Evolutionary conservation across 2,797 vertebrate species (phyloP), one percentile per base, ranked within the genome.

Genomic region (Myripristis jacobus): DNA sequence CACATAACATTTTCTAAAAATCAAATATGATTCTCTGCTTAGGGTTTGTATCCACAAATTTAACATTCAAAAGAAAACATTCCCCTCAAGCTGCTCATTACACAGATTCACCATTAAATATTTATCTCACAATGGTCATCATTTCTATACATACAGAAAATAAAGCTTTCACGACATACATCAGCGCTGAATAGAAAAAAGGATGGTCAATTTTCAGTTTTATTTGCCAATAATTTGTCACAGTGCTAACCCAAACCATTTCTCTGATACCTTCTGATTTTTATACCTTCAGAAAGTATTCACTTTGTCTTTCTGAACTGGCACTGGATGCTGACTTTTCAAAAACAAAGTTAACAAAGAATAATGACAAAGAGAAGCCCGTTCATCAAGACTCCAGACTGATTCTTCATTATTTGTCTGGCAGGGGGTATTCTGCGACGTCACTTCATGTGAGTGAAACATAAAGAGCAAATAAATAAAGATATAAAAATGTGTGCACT

Each of bases 381-480:
- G 48, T 34, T n/a, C n/a, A 64, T 55, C 50, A 18, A 41, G 21
- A 10, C 43, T 44, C n/a, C 34, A 58, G 43, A 16, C 38, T 15
- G 2, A 61, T 34, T 2, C 52, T 70, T 72, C n/a, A 47, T 70
- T 70, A 74, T 66, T n/a, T 55, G 50, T 53, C 46, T 62, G 43
- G 24, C 53, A 79, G 61, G n/a, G 57, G 21, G 69, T 61, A 56
- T 6, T 52, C 16, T 51, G 51, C 21, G 55, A 58, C 71, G 55
- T 75, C 73, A 64, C 38, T 53, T 75, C 18, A 29, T 18, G 60
- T 47, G 8, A 77, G 36, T 43, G 38, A 24, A 54, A 38, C 47
- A 63, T 62, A 34, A 73, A 54, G 29, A 31, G 29, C 1, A 31
- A 2, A 31, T 29, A 31, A 31, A 31, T 31, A 31, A 31, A 31